A percentile compares a stretch with the other conserved stretches of the same genome.
These are phyloP conservation scores for Ariopsis seemanni DNA, from an alignment of 2,113 vertebrate genomes.

Conservation along the genomic window DNA sequence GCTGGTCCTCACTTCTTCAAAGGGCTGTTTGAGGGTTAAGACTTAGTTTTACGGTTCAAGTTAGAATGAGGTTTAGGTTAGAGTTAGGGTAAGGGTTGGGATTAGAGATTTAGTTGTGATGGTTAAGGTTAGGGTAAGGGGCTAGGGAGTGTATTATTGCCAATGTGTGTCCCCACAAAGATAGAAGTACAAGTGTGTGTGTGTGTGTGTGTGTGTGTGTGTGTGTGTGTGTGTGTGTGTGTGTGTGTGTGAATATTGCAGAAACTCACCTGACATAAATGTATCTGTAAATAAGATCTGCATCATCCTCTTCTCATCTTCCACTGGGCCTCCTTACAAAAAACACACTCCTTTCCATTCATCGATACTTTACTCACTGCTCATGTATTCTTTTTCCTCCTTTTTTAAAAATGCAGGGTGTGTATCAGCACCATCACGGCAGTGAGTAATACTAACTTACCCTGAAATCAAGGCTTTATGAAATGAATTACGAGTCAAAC, in stretches of 20 bases:
- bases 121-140: too few relatives aligned
- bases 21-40: too few relatives aligned
- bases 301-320: constrained; percentile 36
- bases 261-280: constrained; percentile 53
- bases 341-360: constrained; percentile 2
- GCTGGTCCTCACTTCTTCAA: too few relatives aligned
- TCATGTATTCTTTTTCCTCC: neutral
- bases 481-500: constrained; percentile 66
- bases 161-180: too few relatives aligned
- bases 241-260: constrained; percentile 28
- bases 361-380: neutral
- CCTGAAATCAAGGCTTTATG: constrained; percentile 53
- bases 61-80: too few relatives aligned
- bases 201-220: constrained; percentile 22
- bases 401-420: constrained; percentile 48
- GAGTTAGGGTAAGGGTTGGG: too few relatives aligned
- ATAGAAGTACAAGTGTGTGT: neutral
- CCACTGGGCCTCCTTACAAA: constrained; percentile 36
- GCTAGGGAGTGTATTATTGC: too few relatives aligned
- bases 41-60: too few relatives aligned
- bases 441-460: constrained; percentile 66
- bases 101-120: too few relatives aligned
- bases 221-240: constrained; percentile 1
- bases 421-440: constrained; percentile 54
- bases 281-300: constrained; percentile 49